A percentile compares a stretch with the other conserved stretches of the same genome.
phyloP scores from a whole-genome alignment of 2,888 invertebrate genomes.

The Priocnemis perturbator region DNA sequence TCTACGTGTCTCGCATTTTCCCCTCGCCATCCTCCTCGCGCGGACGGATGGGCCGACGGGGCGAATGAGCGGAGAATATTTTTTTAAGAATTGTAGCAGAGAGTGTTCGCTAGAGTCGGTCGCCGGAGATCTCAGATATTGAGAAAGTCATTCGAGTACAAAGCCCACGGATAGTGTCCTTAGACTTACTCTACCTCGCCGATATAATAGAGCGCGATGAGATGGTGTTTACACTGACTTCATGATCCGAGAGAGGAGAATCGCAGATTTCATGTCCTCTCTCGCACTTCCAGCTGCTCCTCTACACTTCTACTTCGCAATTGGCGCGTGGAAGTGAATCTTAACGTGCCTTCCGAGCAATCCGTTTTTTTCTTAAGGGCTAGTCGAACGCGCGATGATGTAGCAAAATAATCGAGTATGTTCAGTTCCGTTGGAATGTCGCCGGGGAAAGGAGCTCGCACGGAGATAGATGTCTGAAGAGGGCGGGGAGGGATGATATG shows the following conservation, averaged over 20 bases:
- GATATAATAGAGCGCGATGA: constrained; percentile 8
- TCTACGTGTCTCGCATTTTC: constrained; percentile 2
- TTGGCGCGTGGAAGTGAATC: constrained; percentile 38
- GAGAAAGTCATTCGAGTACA: constrained; percentile 48
- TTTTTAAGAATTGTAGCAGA: too few species aligned
- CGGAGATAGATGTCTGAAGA: too few species aligned
- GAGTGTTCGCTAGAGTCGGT: constrained; percentile 34
- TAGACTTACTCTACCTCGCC: constrained; percentile 35
- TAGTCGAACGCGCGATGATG: too few species aligned
- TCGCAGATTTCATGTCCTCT: constrained; percentile 3
- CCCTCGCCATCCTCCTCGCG: neutral
- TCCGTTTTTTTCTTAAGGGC: neutral
- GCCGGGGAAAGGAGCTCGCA: too few species aligned
- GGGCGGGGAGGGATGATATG: too few species aligned
- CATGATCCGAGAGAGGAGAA: constrained; percentile 3
- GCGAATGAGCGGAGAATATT: too few species aligned
- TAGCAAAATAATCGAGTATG: neutral
- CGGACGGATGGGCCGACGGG: neutral
- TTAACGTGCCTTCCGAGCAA: constrained; percentile 9
- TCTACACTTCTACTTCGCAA: neutral
- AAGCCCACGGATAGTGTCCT: constrained; percentile 38
- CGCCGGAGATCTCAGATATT: constrained; percentile 43
- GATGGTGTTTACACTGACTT: constrained; percentile 8
- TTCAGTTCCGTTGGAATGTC: constrained; percentile 28
- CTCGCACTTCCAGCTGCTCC: neutral